Conservation (phyloP, 2,797 vertebrate species). For the Apodemus agrarius region DNA sequence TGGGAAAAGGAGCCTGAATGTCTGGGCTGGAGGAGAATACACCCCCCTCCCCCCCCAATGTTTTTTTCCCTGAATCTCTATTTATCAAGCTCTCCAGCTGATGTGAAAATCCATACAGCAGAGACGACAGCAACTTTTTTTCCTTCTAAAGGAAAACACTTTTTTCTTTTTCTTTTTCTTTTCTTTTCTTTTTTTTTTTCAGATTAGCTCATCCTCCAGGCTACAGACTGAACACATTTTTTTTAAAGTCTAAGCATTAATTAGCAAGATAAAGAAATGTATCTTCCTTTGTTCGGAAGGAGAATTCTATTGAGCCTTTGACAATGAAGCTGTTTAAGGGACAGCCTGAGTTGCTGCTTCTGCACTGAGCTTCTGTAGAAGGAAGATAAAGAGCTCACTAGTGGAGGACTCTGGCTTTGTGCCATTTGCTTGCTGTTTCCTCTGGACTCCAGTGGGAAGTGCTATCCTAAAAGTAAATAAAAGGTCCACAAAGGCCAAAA, state of each 20-base stretch:
- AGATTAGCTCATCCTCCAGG: conserved; percentile 71
- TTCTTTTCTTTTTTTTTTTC: conserved; percentile 76
- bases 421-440: conserved; percentile 75
- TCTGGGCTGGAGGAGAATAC: conserved; percentile 54
- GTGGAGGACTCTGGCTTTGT: conserved; percentile 75
- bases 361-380: conserved; percentile 77
- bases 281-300: conserved; percentile 81
- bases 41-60: not conserved
- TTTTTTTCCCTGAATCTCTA: conserved; percentile 61
- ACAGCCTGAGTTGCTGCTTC: conserved; percentile 75
- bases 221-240: conserved; percentile 67
- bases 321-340: conserved; percentile 84
- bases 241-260: conserved; percentile 84
- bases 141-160: conserved; percentile 73
- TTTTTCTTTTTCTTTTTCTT: conserved; percentile 71
- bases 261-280: conserved; percentile 85
- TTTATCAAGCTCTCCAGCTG: conserved; percentile 76
- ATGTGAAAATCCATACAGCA: conserved; percentile 79
- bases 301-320: conserved; percentile 77
- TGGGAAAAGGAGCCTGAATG: conserved; percentile 66
- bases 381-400: conserved; percentile 82
- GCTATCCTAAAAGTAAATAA: conserved; percentile 75
- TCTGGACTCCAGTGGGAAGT: conserved; percentile 71
- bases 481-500: conserved; percentile 57
- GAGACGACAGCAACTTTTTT: conserved; percentile 62